A percentile compares a stretch with the other conserved stretches of the same genome.
Evolutionary conservation across 2,113 vertebrate genomes (phyloP).

Genomic region (Nycticorax nycticorax): DNA sequence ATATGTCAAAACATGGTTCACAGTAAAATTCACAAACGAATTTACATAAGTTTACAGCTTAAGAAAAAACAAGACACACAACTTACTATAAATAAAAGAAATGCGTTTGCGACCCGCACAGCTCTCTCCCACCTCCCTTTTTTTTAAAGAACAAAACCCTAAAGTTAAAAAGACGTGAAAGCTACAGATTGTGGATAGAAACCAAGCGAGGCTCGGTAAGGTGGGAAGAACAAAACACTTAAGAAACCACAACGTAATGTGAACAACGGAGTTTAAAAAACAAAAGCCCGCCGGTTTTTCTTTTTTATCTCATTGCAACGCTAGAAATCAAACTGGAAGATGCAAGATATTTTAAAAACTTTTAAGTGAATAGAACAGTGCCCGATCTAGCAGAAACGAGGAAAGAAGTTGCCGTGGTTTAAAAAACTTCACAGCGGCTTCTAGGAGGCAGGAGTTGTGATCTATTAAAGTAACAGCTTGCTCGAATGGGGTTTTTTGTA

Average conservation of each 20-base stretch:
- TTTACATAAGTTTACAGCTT: slow-evolving; percentile 83
- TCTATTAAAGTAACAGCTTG: slow-evolving; percentile 46
- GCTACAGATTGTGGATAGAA: slow-evolving; percentile 78
- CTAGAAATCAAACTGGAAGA: slow-evolving; percentile 54
- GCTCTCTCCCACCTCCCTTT: slow-evolving; percentile 65
- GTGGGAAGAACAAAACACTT: slow-evolving; percentile 5
- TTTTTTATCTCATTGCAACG: slow-evolving; percentile 51
- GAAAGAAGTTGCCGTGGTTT: background rate
- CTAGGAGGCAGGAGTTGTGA: slow-evolving; percentile 31
- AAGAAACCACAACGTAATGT: slow-evolving; percentile 42
- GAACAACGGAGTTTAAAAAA: slow-evolving; percentile 25
- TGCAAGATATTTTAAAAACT: slow-evolving; percentile 29
- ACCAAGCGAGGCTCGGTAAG: slow-evolving; percentile 71
- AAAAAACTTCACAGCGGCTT: slow-evolving; percentile 23
- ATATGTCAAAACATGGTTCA: slow-evolving; percentile 84
- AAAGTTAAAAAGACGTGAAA: background rate
- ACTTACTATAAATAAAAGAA: slow-evolving; percentile 92
- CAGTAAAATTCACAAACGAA: slow-evolving; percentile 81
- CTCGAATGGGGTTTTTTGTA: background rate
- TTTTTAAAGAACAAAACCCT: slow-evolving; percentile 54
- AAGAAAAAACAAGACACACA: slow-evolving; percentile 65
- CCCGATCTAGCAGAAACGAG: slow-evolving; percentile 12
- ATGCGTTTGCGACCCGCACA: slow-evolving; percentile 86
- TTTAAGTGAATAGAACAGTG: slow-evolving; percentile 20
- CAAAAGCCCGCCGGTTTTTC: background rate